A percentile compares a stretch with the other conserved stretches of the same genome.
phyloP scores from a whole-genome alignment of 2,797 vertebrate species.

The Pteropus rufus region DNA sequence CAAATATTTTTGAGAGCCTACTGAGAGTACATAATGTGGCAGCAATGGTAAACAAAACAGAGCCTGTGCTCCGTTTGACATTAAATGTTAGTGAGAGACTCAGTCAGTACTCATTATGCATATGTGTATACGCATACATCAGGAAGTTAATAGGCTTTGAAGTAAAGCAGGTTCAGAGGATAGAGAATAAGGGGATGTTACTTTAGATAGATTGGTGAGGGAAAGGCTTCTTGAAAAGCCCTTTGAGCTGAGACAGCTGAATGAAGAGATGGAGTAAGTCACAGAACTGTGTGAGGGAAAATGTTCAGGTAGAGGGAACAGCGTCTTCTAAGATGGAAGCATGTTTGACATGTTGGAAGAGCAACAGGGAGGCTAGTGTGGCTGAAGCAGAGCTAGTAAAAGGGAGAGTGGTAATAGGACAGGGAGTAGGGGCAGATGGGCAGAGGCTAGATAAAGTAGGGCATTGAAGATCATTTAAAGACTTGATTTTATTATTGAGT shows the following conservation, averaged over 20 bases:
- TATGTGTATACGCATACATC: neutral
- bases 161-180: neutral
- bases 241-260: neutral
- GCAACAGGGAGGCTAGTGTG: neutral
- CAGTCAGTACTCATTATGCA: neutral
- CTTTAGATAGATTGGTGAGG: neutral
- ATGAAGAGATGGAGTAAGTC: neutral
- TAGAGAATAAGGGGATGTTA: neutral
- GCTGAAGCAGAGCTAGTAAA: neutral
- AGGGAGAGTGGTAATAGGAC: no score
- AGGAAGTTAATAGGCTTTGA: neutral
- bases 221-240: neutral
- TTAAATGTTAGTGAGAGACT: neutral
- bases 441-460: neutral
- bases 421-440: neutral
- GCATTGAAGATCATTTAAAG: neutral
- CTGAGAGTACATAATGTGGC: neutral
- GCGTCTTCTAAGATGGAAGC: neutral
- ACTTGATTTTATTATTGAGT: neutral
- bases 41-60: neutral
- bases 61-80: neutral
- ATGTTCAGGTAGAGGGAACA: neutral
- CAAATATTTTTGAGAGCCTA: neutral
- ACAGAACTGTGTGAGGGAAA: neutral
- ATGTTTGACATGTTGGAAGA: neutral